Conservation (phyloP, 2,797 vertebrate species). For the Gymnopithys bicolor region DNA sequence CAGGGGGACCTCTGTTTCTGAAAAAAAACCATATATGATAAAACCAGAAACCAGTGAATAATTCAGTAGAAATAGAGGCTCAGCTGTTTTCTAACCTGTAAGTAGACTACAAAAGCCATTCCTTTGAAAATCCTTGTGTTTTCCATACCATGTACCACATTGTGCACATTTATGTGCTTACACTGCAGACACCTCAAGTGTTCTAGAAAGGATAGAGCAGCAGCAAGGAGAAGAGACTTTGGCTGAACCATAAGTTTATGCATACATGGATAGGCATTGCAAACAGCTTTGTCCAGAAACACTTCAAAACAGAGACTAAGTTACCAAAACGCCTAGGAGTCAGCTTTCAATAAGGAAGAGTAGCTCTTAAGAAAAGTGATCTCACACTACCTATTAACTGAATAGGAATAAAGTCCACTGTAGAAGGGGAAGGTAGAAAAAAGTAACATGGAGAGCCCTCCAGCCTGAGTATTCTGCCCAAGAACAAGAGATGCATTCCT, state of each 20-base stretch:
- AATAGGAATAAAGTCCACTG: neutral
- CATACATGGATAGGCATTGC: neutral
- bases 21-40: neutral
- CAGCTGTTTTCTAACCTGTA: neutral
- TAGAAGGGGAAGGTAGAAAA: neutral
- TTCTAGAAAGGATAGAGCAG: neutral
- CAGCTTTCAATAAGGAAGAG: neutral
- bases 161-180: neutral
- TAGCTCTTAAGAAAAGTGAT: neutral
- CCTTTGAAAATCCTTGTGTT: neutral
- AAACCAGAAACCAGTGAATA: neutral
- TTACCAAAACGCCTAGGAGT: neutral
- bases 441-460: neutral
- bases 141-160: neutral
- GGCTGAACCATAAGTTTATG: neutral
- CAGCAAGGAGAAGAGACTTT: neutral
- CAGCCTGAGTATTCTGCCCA: neutral
- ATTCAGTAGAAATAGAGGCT: neutral
- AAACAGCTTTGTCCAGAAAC: neutral
- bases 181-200: accelerated
- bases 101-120: neutral
- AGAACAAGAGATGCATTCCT: neutral
- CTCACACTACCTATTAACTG: neutral
- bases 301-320: neutral
- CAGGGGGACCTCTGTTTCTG: neutral